Evolutionary conservation across 2,888 invertebrate genomes (phyloP).

Genomic region (Phorcus lineatus): DNA sequence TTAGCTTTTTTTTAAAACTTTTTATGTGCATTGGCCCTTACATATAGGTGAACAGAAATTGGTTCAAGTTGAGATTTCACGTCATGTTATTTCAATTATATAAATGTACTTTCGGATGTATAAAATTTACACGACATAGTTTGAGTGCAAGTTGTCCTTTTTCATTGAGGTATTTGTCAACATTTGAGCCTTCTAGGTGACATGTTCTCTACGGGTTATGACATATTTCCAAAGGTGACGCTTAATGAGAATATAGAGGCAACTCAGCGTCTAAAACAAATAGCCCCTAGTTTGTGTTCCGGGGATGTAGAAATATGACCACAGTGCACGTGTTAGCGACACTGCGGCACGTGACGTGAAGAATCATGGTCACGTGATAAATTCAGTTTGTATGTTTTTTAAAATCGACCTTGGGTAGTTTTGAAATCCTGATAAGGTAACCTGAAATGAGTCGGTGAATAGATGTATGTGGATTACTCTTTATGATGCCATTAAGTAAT

Average conservation of each 20-base stretch:
- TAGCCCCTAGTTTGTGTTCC: background rate
- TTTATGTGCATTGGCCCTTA: background rate
- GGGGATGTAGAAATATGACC: background rate
- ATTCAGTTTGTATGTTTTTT: no score
- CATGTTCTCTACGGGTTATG: background rate
- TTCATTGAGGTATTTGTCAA: background rate
- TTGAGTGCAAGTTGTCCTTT: background rate
- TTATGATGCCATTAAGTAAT: no score
- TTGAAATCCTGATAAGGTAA: no score
- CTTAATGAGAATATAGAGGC: background rate
- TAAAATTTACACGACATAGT: background rate
- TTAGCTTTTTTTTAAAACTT: background rate
- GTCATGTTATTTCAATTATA: conserved; percentile 17
- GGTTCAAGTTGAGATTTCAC: conserved; percentile 5
- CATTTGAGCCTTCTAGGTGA: background rate
- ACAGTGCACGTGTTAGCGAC: background rate
- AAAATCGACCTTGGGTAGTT: no score
- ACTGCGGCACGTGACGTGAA: background rate
- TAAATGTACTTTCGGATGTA: background rate
- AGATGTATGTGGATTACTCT: no score
- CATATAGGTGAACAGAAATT: background rate
- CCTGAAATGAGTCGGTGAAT: no score
- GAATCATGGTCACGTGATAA: no score
- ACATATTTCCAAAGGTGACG: background rate
- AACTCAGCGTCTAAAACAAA: background rate